phyloP scores from a whole-genome alignment of 2,797 vertebrate species.

The Gallirallus australis region DNA sequence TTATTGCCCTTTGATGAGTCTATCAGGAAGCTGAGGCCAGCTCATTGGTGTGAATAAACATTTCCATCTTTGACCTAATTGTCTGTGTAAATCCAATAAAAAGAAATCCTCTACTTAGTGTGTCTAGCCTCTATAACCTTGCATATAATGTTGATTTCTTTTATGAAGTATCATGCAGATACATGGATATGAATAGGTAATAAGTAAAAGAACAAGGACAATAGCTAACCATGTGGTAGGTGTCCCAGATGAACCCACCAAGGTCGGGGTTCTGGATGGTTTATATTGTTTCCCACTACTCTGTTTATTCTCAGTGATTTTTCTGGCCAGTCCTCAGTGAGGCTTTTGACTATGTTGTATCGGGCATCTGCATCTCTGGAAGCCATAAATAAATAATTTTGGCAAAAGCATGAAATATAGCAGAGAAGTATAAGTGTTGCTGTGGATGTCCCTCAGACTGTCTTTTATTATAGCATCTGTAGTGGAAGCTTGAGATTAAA shows the following conservation, averaged over 20 bases:
- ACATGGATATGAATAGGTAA: neutral
- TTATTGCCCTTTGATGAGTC: slow-evolving; percentile 63
- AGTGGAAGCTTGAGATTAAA: neutral
- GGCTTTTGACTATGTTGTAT: neutral
- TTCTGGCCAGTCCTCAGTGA: neutral
- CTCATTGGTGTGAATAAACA: slow-evolving; percentile 27
- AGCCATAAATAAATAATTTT: neutral
- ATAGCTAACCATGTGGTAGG: neutral
- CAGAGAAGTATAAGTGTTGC: neutral
- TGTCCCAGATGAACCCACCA: neutral
- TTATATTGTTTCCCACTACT: neutral
- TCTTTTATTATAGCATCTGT: neutral
- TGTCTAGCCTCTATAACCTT: neutral
- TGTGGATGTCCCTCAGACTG: neutral
- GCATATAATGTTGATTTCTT: neutral
- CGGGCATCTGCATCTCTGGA: neutral
- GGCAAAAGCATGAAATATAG: neutral
- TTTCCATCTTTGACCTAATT: slow-evolving; percentile 26
- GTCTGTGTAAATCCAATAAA: neutral
- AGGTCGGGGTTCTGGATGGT: neutral
- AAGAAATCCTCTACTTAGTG: neutral
- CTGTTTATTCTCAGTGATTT: neutral
- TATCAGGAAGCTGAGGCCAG: slow-evolving; percentile 29
- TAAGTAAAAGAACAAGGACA: neutral
- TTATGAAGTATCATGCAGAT: neutral